A percentile compares a stretch with the other conserved stretches of the same genome.
Conservation (phyloP, 1,140 invertebrate species). For the Steinernema feltiae region DNA sequence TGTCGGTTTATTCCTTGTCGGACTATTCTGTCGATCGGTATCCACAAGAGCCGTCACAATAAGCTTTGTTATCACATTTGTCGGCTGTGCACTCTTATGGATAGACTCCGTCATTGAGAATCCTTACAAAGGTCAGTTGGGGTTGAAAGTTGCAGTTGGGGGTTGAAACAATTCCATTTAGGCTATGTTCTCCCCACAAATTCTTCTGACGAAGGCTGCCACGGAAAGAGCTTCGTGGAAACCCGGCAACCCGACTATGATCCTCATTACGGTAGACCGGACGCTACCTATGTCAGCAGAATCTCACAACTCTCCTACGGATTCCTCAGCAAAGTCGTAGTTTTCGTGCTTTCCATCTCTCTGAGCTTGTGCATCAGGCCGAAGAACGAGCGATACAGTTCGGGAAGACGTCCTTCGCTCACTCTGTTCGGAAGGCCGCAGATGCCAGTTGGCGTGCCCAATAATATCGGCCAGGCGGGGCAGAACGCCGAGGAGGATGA, state of each 20-base stretch:
- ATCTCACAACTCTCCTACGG: constrained; percentile 3
- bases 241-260: neutral
- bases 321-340: neutral
- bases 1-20: neutral
- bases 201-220: neutral
- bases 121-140: constrained; percentile 12
- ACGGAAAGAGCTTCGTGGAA: neutral
- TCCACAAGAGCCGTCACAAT: neutral
- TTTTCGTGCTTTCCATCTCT: neutral
- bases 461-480: neutral
- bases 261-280: neutral
- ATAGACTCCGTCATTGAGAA: neutral
- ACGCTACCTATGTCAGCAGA: neutral
- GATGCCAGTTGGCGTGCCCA: neutral
- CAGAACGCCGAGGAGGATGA: neutral
- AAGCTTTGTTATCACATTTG: neutral
- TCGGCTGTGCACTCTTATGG: neutral
- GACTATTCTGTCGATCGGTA: neutral
- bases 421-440: neutral
- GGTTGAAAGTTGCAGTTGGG: no score
- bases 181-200: constrained; percentile 5
- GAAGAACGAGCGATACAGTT: neutral
- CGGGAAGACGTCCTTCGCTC: neutral
- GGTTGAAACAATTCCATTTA: neutral
- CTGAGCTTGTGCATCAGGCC: neutral